Base-by-base conservation (phyloP, 2,797 vertebrate genomes). In the Leuciscus waleckii region DNA sequence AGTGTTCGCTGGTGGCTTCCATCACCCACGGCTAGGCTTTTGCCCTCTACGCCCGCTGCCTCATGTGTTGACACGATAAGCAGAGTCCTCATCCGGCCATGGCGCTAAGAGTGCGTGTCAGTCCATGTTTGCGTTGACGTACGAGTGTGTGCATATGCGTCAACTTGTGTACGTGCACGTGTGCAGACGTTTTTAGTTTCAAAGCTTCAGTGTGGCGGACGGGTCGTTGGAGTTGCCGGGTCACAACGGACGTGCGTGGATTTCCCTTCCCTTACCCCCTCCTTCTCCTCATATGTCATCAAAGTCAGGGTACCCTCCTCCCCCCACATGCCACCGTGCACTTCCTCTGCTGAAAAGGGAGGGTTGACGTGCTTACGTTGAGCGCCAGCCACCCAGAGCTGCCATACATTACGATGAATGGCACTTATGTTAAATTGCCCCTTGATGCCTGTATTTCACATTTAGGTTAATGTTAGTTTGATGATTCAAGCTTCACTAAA, bases 341-440 rank as follows among this genome's bases (percentile, higher is more conserved):
- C 94, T 95, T 95, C 94, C 94, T 95, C 92, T 94, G 94, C 90
- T 95, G 94, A 95, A 93, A 95, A 94, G 92, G 39, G 68, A 81
- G 56, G 86, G 51, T 86, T 84, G 91, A 91, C 85, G 88, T 86
- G 87, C 89, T 88, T 81, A 89, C 74, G 84, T 88, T 92, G 89
- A 93, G 88, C 85, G 9, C 89, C 89, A 89, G 89, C 88, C 91
- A 79, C 90, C 86, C 71, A 91, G 89, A 88, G 51, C 87, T 56
- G 85, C 84, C 85, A 82, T 88, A 68, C 87, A 89, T 87, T 56
- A 89, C 91, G 90, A 95, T 92, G 93, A 92, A 91, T 88, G 88
- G 89, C 89, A 91, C 87, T 91, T 92, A 90, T 93, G 91, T 85
- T 88, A 87, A 88, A 91, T 90, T 83, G 58, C 58, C 82, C 86